Evolutionary conservation across 2,888 invertebrate species (phyloP).

Genomic region (Cryptosula pallasiana): DNA sequence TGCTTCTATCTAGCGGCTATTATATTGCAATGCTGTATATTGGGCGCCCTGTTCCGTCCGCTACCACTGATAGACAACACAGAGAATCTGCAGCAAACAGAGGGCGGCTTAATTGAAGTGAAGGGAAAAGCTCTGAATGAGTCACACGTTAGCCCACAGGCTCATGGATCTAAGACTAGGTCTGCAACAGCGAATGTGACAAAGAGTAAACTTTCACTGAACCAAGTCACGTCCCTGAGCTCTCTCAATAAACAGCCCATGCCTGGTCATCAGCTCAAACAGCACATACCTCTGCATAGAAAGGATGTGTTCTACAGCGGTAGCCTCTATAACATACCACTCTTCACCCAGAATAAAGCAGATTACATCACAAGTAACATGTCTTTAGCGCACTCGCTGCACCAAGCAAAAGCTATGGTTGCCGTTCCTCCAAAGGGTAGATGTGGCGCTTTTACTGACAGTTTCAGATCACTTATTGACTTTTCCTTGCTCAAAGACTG

Average conservation of each 20-base stretch:
- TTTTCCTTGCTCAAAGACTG: constrained; percentile 76
- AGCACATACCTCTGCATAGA: constrained; percentile 68
- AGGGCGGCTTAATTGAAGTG: background rate
- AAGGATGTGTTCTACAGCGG: constrained; percentile 87
- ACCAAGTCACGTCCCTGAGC: background rate
- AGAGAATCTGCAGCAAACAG: background rate
- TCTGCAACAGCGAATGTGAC: constrained; percentile 9
- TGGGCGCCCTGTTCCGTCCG: constrained; percentile 85
- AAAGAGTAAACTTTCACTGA: background rate
- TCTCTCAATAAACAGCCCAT: constrained; percentile 31
- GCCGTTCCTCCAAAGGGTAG: background rate
- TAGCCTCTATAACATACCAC: constrained; percentile 60
- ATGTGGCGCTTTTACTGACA: constrained; percentile 25
- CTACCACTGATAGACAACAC: constrained; percentile 52
- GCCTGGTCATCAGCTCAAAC: constrained; percentile 53
- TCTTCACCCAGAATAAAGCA: constrained; percentile 49
- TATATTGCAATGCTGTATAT: constrained; percentile 78
- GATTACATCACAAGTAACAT: constrained; percentile 47
- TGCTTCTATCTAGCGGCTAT: constrained; percentile 77
- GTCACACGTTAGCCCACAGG: background rate
- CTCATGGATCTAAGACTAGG: constrained; percentile 7
- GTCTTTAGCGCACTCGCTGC: constrained; percentile 35
- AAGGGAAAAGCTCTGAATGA: background rate
- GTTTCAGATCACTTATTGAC: constrained; percentile 68
- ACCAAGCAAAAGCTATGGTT: constrained; percentile 12